Evolutionary conservation across 2,797 vertebrate species (phyloP).

Genomic region (Acanthurus tractus): DNA sequence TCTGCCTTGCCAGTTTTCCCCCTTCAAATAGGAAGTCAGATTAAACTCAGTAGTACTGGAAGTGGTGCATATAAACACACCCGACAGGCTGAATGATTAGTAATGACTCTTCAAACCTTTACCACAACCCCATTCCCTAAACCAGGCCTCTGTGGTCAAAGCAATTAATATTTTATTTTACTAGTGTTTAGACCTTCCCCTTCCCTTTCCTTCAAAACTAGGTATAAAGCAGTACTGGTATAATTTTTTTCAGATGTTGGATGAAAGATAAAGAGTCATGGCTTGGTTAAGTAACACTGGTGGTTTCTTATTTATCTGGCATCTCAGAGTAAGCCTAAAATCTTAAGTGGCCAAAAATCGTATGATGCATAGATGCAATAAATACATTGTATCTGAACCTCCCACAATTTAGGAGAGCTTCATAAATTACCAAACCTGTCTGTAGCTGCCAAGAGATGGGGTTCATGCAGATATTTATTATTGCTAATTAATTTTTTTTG

Average conservation of each 20-base stretch:
- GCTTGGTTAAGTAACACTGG: constrained; percentile 17
- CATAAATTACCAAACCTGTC: too few species aligned
- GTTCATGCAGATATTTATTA: too few species aligned
- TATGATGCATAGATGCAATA: not conserved
- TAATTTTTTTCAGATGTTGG: constrained; percentile 37
- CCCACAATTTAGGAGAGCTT: not conserved
- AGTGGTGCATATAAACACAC: constrained; percentile 75
- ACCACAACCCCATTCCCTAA: constrained; percentile 58
- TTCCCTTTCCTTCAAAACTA: constrained; percentile 27
- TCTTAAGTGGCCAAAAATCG: constrained; percentile 8
- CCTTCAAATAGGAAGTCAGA: constrained; percentile 79
- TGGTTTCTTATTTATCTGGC: constrained; percentile 20
- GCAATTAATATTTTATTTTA: constrained; percentile 68
- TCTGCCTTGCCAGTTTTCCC: constrained; percentile 76
- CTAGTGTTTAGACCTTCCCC: constrained; percentile 39
- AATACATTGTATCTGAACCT: not conserved
- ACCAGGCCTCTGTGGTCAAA: constrained; percentile 56
- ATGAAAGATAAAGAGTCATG: constrained; percentile 2
- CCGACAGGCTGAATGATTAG: constrained; percentile 75
- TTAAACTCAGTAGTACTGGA: constrained; percentile 76
- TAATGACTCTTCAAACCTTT: constrained; percentile 76
- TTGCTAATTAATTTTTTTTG: too few species aligned
- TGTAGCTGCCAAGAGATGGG: too few species aligned
- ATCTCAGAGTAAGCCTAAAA: not conserved
- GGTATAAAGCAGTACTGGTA: constrained; percentile 7